Base-by-base conservation (phyloP, 2,888 invertebrate genomes). In the Nephrotoma guestfalica region DNA sequence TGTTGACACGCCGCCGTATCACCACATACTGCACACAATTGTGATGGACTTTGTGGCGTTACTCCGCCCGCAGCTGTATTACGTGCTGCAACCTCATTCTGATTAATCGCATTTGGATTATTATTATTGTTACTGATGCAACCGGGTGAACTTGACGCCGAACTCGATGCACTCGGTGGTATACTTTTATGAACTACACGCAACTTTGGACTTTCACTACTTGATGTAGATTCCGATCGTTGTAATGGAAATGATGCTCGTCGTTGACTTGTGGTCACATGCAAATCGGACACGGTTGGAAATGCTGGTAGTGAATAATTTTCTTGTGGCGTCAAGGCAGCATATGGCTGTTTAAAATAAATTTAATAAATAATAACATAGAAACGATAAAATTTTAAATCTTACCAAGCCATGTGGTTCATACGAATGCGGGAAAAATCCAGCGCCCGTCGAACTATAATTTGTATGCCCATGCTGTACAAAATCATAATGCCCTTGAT, bases 1-100 rank as follows among this genome's bases (percentile, higher is more conserved):
- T 99, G 99, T 90, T 99, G 98, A 90, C 99, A 99, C 42, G 99
- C 98, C 0, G 99, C 99, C 13, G 97, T 98, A 91, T 99, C 99
- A 0, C 99, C 99, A 90, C 99, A 99, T 4, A 99, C 99, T 11
- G 99, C 99, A 91, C 99, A 99, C 86, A 98, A 92, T 90, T 98
- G 96, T 86, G 96, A 96, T 7, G 96, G 95, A 13, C 95, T 95
- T 13, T 94, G 94, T 0, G 95, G 95, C 0, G 95, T 92, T 2
- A 92, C 92, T 45, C 92, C 86, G 84, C 83, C 87, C 84, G 87
- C 87, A 85, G 85, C 87, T 41, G 87, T 47, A 89, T 91, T 87
- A 87, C 86, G 83, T 88, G 88, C 86, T 15, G 85, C 47, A n/a
- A 86, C 71, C 6, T 87, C 87, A 71, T 86, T 86, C 51, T 88